Percentiles rank a stretch among this genome's conserved stretches.
Conservation (phyloP, 2,113 vertebrate species). For the Terrapene triunguis region DNA sequence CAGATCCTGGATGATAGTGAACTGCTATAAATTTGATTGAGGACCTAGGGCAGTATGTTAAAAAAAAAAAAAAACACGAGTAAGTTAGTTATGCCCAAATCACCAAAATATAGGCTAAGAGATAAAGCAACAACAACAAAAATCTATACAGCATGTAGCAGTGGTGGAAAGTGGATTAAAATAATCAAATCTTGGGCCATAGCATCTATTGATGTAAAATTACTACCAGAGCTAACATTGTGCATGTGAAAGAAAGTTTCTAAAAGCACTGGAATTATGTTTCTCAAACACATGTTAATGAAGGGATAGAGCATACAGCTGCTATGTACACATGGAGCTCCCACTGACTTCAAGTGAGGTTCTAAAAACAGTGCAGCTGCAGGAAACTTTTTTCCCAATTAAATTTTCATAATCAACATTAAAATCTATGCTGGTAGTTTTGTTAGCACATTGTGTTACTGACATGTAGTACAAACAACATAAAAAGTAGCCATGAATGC, state of each 20-base stretch:
- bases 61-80: not conserved
- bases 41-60: not conserved
- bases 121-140: not conserved
- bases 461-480: constrained; percentile 22
- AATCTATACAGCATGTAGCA: not conserved
- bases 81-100: not conserved
- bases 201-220: not conserved
- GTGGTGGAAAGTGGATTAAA: not conserved
- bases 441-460: not conserved
- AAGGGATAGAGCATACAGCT: not conserved
- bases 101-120: not conserved
- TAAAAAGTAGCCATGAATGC: not conserved
- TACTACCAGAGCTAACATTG: not conserved
- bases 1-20: not conserved
- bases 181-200: not conserved
- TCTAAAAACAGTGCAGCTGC: not conserved
- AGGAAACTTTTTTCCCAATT: not conserved
- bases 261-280: not conserved
- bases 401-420: not conserved
- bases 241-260: not conserved
- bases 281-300: not conserved
- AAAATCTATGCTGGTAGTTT: not conserved
- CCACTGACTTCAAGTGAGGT: not conserved
- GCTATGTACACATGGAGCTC: not conserved
- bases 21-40: not conserved